Conservation (phyloP, 2,113 vertebrate genomes). For the Pelecanoides urinatrix region DNA sequence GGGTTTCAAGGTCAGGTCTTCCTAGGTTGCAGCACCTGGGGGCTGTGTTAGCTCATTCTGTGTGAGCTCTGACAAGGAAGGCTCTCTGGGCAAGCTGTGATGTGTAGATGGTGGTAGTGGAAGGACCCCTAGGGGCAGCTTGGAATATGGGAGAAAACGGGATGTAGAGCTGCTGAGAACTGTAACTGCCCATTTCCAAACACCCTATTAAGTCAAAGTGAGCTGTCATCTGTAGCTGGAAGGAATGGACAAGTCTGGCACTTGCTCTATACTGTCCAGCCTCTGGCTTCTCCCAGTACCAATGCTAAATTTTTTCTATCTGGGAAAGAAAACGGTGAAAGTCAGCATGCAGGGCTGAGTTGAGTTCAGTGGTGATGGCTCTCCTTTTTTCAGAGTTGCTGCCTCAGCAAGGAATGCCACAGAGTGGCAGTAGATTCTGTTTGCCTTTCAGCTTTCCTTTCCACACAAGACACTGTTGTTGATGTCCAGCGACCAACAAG, state of each 20-base stretch:
- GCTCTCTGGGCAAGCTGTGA: neutral
- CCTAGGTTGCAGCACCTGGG: neutral
- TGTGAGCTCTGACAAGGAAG: neutral
- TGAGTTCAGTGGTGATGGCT: neutral
- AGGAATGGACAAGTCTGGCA: neutral
- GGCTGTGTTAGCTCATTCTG: neutral
- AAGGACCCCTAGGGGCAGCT: neutral
- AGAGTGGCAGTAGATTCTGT: neutral
- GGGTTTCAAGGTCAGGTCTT: neutral
- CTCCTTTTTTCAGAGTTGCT: neutral
- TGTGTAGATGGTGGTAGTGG: neutral
- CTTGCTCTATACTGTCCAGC: neutral
- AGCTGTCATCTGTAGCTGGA: neutral
- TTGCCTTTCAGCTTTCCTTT: constrained; percentile 84
- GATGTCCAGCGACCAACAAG: constrained; percentile 89
- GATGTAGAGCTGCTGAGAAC: neutral
- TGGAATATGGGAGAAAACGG: neutral
- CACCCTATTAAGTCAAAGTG: neutral
- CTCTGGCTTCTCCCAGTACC: neutral
- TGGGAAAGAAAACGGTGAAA: neutral
- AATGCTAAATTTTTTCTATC: neutral
- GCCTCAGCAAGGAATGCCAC: neutral
- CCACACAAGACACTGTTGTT: constrained; percentile 85
- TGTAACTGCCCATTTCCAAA: neutral
- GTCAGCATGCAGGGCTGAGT: neutral